Evolutionary conservation across 2,797 vertebrate genomes (phyloP).

Genomic region (Chrysocyon brachyurus): DNA sequence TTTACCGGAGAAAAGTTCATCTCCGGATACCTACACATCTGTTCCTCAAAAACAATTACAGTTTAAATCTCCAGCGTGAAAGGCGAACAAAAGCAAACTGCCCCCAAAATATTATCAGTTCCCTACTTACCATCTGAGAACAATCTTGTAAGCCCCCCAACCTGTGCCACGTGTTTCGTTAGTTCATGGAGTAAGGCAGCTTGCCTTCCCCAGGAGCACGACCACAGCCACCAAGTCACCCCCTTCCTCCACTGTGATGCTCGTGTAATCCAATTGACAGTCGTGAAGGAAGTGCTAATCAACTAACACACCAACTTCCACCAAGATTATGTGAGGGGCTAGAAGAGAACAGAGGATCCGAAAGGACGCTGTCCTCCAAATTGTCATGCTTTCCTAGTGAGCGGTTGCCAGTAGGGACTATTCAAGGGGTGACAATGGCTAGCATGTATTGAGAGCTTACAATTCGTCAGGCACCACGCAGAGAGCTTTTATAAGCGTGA

Average conservation of each 20-base stretch:
- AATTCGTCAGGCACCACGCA: accelerated
- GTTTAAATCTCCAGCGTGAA: not conserved
- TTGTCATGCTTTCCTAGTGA: accelerated
- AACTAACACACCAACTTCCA: accelerated
- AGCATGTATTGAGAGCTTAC: not conserved
- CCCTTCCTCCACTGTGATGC: not conserved
- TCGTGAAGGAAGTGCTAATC: not conserved
- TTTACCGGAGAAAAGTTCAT: not conserved
- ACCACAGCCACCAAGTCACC: accelerated
- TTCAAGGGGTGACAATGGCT: accelerated
- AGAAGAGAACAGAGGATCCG: too few relatives aligned
- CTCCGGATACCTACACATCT: not conserved
- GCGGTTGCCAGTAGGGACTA: accelerated
- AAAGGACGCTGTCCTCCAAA: not conserved
- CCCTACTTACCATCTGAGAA: not conserved
- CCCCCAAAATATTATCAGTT: not conserved
- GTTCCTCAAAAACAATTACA: not conserved
- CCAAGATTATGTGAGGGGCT: accelerated
- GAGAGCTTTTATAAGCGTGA: not conserved
- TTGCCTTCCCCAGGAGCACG: accelerated
- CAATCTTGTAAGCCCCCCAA: not conserved
- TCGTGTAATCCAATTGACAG: not conserved
- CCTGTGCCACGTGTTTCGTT: accelerated
- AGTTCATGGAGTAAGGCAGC: not conserved
- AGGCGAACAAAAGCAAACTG: not conserved